Base-by-base conservation (phyloP, 2,113 vertebrate genomes). In the Myotis lucifugus region DNA sequence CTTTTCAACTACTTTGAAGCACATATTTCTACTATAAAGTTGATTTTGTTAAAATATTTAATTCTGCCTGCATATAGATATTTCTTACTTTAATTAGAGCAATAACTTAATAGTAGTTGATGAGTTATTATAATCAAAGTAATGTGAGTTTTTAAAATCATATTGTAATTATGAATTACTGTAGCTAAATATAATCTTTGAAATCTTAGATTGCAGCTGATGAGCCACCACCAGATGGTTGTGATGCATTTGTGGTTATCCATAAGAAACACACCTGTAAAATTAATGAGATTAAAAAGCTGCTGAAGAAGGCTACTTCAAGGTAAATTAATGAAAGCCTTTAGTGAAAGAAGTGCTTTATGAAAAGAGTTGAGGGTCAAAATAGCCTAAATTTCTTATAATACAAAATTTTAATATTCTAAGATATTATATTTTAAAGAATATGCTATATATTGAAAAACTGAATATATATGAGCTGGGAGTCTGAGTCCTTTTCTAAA, bases 241-340 rank as follows among this genome's bases (percentile, higher is more conserved):
- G 99, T 89, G 74, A 96, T 82, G 99, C 99, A 29, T 99, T 99
- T 98, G 98, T 99, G 90, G 99, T 99, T 87, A 97, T 99, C 92
- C 99, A 99, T 79, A 98, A 98, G 96, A 98, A 99, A 96, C 98
- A 97, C 72, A 99, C 99, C 98, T 99, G 99, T 98, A 99, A 99
- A 96, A 98, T 98, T 97, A 99, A 99, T 97, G 98, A 99, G 91
- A 98, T 99, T 95, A 99, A 99, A 98, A 99, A 99, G 96, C 99
- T 99, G 67, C 98, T 99, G 97, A 99, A 99, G 98, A 99, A 98
- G 94, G 99, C 99, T 95, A 89, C 98, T 97, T 98, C 98, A 98
- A 99, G 99, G 99, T 99, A 99, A 97, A 91, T 34, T 59, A 94
- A 85, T 77, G 17, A 95, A 82, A 61, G 61, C 94, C 91, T 94